Base-by-base conservation (phyloP, 2,113 vertebrate genomes). In the Rhipidura dahli region DNA sequence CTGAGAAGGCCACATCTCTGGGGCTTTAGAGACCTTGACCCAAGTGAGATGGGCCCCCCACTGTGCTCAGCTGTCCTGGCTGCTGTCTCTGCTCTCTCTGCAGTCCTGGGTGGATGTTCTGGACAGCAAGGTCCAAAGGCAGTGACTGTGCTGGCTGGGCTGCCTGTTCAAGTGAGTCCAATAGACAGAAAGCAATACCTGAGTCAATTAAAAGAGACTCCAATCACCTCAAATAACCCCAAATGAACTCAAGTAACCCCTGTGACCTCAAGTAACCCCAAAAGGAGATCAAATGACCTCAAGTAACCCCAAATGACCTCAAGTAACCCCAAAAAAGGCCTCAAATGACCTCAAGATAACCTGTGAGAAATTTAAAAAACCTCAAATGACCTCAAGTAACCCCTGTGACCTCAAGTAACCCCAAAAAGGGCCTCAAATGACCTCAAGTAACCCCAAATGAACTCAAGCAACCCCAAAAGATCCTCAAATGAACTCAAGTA, bases 41-140 rank as follows among this genome's bases (percentile, higher is more conserved):
- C 2, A 0, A 28, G 10, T 22, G 42, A 22, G 53, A 17, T 6
- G 19, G 42, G 13, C 12, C 10, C 24, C 1, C n/a, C n/a, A n/a
- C n/a, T n/a, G 1, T 57, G 71, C 35, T 20, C 71, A 59, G 33
- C 53, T 57, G 24, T 17, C 40, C 71, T 35, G n/a, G 66, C 47
- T 39, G n/a, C 47, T 22, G n/a, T 8, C 7, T 13, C 66, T 50
- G 66, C 47, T 47, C 21, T 47, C 47, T 24, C 47, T 47, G 47
- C 47, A 47, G 47, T 13, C 66, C 66, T 37, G 33, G 23, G 14
- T 31, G 44, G 5, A 47, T 2, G 9, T 37, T 19, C 10, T 3
- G 20, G n/a, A 59, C 54, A 59, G 11, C 54, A 75, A 8, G 14
- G 23, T 49, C 27, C 42, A 47, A 10, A 47, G 15, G 20, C 72